phyloP scores from a whole-genome alignment of 2,888 invertebrate species.

The Magallana nippona region DNA sequence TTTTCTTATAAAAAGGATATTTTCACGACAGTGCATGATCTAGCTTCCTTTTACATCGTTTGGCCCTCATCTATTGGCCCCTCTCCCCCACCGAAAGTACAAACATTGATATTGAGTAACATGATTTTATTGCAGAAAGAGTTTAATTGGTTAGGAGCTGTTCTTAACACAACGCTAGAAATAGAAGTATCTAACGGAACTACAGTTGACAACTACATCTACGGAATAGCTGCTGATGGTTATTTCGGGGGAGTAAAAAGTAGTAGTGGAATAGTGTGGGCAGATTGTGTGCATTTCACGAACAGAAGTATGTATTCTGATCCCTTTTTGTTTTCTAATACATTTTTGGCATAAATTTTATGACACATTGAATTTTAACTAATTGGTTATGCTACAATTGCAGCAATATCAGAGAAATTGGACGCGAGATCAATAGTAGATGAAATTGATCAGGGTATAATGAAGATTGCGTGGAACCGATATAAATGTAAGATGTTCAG shows the following conservation, averaged over 20 bases:
- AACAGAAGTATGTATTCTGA: background rate
- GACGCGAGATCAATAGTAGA: background rate
- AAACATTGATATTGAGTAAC: too few relatives aligned
- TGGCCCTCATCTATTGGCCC: too few relatives aligned
- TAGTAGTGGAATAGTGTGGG: conserved; percentile 3
- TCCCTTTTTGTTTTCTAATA: too few relatives aligned
- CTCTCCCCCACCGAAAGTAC: too few relatives aligned
- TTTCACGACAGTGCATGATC: too few relatives aligned
- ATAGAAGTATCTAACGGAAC: background rate
- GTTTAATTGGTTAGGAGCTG: background rate
- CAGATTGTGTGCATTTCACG: background rate
- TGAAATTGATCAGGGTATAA: background rate
- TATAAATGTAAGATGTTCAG: conserved; percentile 10
- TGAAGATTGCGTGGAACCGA: background rate
- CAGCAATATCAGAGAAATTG: conserved; percentile 3
- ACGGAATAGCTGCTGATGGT: conserved; percentile 22
- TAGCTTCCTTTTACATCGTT: too few relatives aligned
- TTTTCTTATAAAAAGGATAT: too few relatives aligned
- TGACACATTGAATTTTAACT: too few relatives aligned
- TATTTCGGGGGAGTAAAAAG: background rate
- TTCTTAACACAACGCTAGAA: background rate
- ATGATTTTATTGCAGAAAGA: background rate
- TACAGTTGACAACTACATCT: background rate
- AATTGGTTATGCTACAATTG: too few relatives aligned
- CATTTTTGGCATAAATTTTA: too few relatives aligned